Evolutionary conservation across 35 echinoderm and acorn worm species (phyloP).

Genomic region (Chiridota heheva): DNA sequence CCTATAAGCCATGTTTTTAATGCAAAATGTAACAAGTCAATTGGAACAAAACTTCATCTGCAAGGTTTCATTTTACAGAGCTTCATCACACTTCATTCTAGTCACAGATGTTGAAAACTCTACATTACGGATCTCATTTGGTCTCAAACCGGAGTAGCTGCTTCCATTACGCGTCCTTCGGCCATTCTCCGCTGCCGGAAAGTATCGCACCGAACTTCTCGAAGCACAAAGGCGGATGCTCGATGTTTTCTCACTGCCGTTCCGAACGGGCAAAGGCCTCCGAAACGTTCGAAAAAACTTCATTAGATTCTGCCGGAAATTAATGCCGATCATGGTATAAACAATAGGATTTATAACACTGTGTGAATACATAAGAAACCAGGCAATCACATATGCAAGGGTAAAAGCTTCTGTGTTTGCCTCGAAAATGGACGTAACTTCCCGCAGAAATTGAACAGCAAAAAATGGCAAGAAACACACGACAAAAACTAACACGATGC

Average conservation of each 20-base stretch:
- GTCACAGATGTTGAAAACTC: no score
- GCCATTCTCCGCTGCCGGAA: constrained; percentile 24
- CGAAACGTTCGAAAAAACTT: constrained; percentile 40
- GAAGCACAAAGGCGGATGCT: constrained; percentile 39
- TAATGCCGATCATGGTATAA: constrained; percentile 84
- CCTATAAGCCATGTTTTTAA: no score
- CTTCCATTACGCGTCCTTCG: constrained; percentile 15
- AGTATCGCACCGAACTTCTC: constrained; percentile 26
- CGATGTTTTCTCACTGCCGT: constrained; percentile 32
- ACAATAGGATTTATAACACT: constrained; percentile 93
- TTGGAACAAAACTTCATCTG: no score
- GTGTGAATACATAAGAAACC: constrained; percentile 82
- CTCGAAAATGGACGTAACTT: background rate
- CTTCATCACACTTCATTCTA: constrained; percentile 37
- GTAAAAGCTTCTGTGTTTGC: background rate
- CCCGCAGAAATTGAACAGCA: constrained; percentile 64
- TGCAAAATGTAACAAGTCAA: no score
- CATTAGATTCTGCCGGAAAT: constrained; percentile 79
- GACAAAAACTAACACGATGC: constrained; percentile 83
- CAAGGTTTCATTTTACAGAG: constrained; percentile 20
- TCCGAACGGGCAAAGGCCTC: constrained; percentile 22
- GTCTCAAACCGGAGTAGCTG: constrained; percentile 38
- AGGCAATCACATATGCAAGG: constrained; percentile 35
- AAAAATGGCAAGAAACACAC: constrained; percentile 82
- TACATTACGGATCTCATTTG: no score